These are phyloP conservation scores for Cebidichthys violaceus DNA, from an alignment of 2,113 vertebrate genomes.

Conservation along the genomic window DNA sequence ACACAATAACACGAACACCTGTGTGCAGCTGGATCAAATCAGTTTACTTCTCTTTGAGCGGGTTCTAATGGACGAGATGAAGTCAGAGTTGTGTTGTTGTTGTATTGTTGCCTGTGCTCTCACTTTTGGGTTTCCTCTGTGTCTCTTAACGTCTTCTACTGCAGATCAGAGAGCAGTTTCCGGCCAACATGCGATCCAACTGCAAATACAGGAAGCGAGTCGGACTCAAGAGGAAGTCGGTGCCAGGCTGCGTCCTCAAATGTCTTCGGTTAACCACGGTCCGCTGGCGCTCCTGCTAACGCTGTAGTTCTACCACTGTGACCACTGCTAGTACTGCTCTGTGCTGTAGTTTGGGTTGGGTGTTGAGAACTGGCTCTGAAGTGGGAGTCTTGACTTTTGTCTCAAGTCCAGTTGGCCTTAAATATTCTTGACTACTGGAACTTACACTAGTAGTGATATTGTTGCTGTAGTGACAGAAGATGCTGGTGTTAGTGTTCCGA, in stretches of 20 bases:
- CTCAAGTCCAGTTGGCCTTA: not conserved
- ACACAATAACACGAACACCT: not conserved
- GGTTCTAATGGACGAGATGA: not conserved
- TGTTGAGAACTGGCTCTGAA: not conserved
- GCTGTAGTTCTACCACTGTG: not conserved
- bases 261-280: slow-evolving; percentile 74
- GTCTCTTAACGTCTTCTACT: slow-evolving; percentile 20
- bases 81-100: not conserved
- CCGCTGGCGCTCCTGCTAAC: not conserved
- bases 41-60: not conserved
- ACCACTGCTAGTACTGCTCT: not conserved
- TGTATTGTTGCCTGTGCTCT: not conserved
- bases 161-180: slow-evolving; percentile 73
- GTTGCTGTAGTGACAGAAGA: not conserved
- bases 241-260: slow-evolving; percentile 75
- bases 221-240: slow-evolving; percentile 48
- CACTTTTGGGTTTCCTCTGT: not conserved
- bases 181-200: slow-evolving; percentile 78
- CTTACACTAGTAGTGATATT: not conserved
- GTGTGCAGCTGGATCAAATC: not conserved
- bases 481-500: not conserved
- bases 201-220: slow-evolving; percentile 76
- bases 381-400: not conserved
- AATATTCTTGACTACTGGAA: not conserved
- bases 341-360: not conserved